Evolutionary conservation across 2,888 invertebrate genomes (phyloP).

Genomic region (Melinopterus prodromus): DNA sequence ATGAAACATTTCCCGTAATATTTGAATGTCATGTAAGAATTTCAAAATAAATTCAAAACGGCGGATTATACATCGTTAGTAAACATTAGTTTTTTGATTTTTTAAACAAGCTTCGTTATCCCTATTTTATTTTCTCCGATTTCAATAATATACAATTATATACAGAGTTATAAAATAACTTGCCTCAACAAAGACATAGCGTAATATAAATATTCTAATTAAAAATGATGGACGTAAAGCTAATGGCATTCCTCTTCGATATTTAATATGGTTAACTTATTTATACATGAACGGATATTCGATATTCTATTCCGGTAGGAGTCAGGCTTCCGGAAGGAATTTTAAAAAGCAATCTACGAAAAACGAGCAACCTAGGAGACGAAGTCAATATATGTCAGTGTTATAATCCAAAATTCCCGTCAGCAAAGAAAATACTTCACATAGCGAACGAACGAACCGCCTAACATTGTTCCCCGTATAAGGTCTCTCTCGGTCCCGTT

Average conservation of each 20-base stretch:
- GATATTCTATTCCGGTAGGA: not conserved
- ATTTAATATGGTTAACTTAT: not conserved
- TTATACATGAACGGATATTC: not conserved
- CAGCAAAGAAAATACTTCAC: constrained; percentile 4
- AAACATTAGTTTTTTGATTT: too few relatives aligned
- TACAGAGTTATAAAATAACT: too few relatives aligned
- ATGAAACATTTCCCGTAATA: too few relatives aligned
- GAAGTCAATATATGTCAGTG: constrained; percentile 4
- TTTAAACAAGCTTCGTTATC: too few relatives aligned
- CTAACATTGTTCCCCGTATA: not conserved
- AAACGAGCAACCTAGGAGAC: not conserved
- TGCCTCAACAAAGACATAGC: too few relatives aligned
- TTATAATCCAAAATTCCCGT: not conserved
- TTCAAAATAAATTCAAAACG: too few relatives aligned
- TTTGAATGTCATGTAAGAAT: too few relatives aligned
- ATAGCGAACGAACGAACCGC: not conserved
- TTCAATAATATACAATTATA: too few relatives aligned
- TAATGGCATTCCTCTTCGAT: not conserved
- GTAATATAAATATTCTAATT: too few relatives aligned
- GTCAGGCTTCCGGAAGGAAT: not conserved
- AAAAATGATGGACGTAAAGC: too few relatives aligned
- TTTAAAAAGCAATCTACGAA: not conserved
- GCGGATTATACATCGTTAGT: too few relatives aligned
- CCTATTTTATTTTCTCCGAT: too few relatives aligned
- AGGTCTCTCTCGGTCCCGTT: not conserved